Base-by-base conservation (phyloP, 2,113 vertebrate genomes). In the Indicator maculatus region DNA sequence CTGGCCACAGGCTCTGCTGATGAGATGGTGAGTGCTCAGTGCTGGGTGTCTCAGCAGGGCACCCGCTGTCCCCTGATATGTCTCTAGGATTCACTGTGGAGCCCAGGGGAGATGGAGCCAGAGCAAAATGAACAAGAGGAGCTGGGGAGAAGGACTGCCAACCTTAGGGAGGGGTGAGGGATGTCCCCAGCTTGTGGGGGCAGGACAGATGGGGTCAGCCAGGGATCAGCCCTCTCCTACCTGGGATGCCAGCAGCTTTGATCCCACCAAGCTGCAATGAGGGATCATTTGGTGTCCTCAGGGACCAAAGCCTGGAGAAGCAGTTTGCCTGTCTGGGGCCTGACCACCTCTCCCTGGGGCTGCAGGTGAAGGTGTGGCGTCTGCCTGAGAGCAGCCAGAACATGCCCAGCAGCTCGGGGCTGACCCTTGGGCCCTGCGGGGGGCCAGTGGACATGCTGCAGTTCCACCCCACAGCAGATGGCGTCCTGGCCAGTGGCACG, bases 281-380 rank as follows among this genome's bases (percentile, higher is more conserved):
- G 27, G 26, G 9, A 11, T 84, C 27, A 3, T 61, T n/a, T 23
- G 52, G 20, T 41, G 71, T 30, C 61, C 67, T 56, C 16, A 12
- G 36, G 65, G 52, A 33, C 30, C 64, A 33, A 52, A 86, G 41
- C 38, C 33, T 45, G 72, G 44, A 50, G 33, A 61, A 84, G 38
- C 74, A 4, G 39, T 52, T 63, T 23, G 0, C 30, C 70, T 66
- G 39, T 53, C 16, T 0, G 0, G 55, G 61, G 11, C 15, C 76
- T 89, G 79, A 94, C 30, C 19, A 9, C 17, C 19, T 75, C 27
- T 91, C 59, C 11, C 71, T 41, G 61, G 76, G 47, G 21, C 71
- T 36, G 39, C 96, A 99, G 99, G 98, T 99, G 91, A 99, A 99
- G 95, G 86, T 99, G 77, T 99, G 99, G 99, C 97, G 91, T 41